phyloP scores from a whole-genome alignment of 1,140 invertebrate genomes.

The Oryzaephilus surinamensis region DNA sequence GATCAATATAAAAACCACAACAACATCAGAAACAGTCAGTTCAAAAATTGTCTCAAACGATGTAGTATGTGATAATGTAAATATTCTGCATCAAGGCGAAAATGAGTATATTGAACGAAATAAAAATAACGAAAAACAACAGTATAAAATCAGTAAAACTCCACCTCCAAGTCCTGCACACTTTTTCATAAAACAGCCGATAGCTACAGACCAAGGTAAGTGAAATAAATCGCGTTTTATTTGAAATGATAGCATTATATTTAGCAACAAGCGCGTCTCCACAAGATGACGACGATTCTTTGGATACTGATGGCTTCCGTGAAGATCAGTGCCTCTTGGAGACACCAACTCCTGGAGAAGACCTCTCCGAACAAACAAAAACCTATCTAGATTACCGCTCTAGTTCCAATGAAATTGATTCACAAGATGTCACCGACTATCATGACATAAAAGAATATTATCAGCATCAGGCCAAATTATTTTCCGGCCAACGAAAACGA shows the following conservation, averaged over 20 bases:
- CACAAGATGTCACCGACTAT: slow-evolving; percentile 28
- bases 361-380: slow-evolving; percentile 5
- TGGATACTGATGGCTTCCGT: slow-evolving; percentile 42
- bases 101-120: too few relatives aligned
- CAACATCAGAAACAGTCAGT: too few relatives aligned
- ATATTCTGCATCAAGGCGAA: slow-evolving; percentile 10
- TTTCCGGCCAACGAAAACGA: slow-evolving; percentile 29
- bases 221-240: too few relatives aligned
- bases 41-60: too few relatives aligned
- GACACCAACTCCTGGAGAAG: slow-evolving; percentile 32
- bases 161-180: slow-evolving; percentile 44
- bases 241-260: too few relatives aligned
- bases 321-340: slow-evolving; percentile 38
- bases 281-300: slow-evolving; percentile 42
- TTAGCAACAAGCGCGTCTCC: slow-evolving; percentile 37
- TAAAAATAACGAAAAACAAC: slow-evolving; percentile 35
- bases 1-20: slow-evolving; percentile 15
- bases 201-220: slow-evolving; percentile 33
- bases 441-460: slow-evolving; percentile 32
- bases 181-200: slow-evolving; percentile 35
- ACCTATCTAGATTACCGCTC: slow-evolving; percentile 8
- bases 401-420: slow-evolving; percentile 21
- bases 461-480: slow-evolving; percentile 27
- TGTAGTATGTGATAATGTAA: neutral
- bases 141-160: slow-evolving; percentile 40